A percentile compares a stretch with the other conserved stretches of the same genome.
These are phyloP conservation scores for Actenoides lindsayi DNA, from an alignment of 2,113 vertebrate genomes.

Conservation along the genomic window DNA sequence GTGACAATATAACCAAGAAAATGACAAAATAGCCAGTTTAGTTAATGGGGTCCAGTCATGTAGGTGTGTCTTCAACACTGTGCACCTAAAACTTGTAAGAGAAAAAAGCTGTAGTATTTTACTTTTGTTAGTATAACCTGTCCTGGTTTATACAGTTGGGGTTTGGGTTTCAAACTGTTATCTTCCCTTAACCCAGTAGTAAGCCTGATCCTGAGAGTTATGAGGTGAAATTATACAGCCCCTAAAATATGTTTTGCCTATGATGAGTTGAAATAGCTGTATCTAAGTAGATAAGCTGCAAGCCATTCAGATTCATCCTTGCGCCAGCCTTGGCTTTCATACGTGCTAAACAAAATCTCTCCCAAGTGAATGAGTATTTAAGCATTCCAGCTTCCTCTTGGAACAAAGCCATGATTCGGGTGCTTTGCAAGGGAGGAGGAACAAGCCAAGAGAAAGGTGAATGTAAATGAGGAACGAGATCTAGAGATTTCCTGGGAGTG, in stretches of 20 bases:
- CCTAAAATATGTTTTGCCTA: not conserved
- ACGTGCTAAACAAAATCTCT: not conserved
- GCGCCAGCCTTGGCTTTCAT: not conserved
- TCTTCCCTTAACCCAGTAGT: not conserved
- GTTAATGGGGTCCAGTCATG: not conserved
- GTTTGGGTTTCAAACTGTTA: not conserved
- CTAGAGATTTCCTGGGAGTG: slow-evolving; percentile 7
- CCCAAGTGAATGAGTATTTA: slow-evolving; percentile 7
- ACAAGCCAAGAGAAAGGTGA: not conserved
- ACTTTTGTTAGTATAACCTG: not conserved
- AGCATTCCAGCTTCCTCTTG: slow-evolving; percentile 34
- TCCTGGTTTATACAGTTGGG: not conserved
- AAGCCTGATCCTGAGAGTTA: not conserved
- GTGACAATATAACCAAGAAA: not conserved
- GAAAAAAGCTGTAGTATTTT: not conserved
- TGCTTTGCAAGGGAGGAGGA: not conserved
- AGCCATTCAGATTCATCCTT: not conserved
- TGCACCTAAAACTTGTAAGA: not conserved
- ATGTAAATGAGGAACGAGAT: not conserved
- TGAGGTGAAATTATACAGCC: not conserved
- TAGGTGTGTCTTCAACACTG: not conserved
- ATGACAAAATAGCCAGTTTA: not conserved
- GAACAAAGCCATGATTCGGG: not conserved
- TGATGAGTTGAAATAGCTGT: not conserved
- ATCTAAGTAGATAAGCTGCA: not conserved